Evolutionary conservation across 2,113 vertebrate species (phyloP).

Genomic region (Larimichthys polyactis): DNA sequence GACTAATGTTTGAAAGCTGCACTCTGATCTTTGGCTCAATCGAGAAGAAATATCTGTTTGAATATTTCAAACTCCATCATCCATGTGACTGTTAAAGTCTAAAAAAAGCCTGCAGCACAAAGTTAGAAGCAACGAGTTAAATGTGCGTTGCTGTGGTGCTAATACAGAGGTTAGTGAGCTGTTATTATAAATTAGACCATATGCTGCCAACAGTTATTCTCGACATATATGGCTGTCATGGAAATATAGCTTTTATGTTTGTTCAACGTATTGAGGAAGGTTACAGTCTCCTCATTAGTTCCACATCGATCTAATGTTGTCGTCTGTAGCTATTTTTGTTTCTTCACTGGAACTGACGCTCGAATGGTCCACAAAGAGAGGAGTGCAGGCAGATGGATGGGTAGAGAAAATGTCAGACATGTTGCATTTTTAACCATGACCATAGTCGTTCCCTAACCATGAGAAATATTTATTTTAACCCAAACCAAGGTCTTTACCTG

Average conservation of each 20-base stretch:
- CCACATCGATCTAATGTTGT: background rate
- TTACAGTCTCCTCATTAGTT: background rate
- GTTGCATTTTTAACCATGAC: background rate
- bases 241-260: background rate
- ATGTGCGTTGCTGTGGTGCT: background rate
- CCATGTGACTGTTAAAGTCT: background rate
- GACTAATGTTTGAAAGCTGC: constrained; percentile 4
- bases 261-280: background rate
- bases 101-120: background rate
- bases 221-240: background rate
- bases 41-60: background rate
- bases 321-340: background rate
- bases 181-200: background rate
- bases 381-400: background rate
- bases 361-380: background rate
- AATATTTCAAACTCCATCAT: constrained; percentile 15
- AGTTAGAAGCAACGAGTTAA: background rate
- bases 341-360: background rate
- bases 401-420: background rate
- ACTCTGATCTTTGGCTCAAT: constrained; percentile 7
- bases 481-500: background rate
- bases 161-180: background rate
- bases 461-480: background rate
- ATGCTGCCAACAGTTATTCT: background rate
- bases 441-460: background rate